Conservation (phyloP, 2,113 vertebrate species). For the Pterocles burchelli region DNA sequence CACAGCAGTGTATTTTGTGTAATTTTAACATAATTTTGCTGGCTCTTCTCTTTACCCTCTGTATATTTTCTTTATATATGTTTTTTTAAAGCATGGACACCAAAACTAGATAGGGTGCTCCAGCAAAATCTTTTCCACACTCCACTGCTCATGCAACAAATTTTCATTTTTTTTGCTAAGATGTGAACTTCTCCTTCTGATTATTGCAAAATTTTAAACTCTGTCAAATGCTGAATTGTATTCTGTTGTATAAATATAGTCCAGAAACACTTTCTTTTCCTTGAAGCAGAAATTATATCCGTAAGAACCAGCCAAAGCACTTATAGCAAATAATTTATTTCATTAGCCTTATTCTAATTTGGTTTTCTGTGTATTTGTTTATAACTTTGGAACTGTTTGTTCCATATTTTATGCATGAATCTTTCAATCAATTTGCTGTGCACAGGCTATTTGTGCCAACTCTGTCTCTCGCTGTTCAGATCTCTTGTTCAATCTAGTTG, state of each 20-base stretch:
- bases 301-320: background rate
- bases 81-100: background rate
- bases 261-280: background rate
- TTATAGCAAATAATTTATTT: slow-evolving; percentile 11
- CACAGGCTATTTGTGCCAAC: background rate
- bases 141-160: background rate
- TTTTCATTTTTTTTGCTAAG: background rate
- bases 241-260: background rate
- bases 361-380: background rate
- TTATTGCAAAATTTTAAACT: background rate
- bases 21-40: background rate
- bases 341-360: background rate
- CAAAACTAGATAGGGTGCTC: background rate
- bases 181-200: background rate
- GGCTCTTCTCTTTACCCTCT: background rate
- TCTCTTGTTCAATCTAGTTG: background rate
- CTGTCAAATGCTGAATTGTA: background rate
- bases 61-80: background rate
- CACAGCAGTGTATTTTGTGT: background rate
- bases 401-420: slow-evolving; percentile 6
- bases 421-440: slow-evolving; percentile 1
- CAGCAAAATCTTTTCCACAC: background rate
- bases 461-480: background rate
- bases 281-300: background rate
- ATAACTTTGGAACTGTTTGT: background rate